These are phyloP conservation scores for Bradypodion pumilum DNA, from an alignment of 2,797 vertebrate species.

Conservation along the genomic window DNA sequence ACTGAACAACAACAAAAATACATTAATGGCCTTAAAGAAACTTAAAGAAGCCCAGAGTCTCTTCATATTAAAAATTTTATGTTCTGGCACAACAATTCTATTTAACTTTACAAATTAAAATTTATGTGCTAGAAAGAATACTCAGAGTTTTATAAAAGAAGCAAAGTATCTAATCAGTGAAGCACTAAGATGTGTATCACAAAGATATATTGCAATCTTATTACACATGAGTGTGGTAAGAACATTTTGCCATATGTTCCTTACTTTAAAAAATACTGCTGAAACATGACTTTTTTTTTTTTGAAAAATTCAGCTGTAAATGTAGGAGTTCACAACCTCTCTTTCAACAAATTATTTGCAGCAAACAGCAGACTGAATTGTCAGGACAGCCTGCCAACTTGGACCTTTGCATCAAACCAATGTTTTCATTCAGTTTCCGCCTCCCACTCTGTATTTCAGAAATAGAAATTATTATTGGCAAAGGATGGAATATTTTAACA, in stretches of 20 bases:
- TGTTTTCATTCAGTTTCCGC: background rate
- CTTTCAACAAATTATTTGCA: conserved; percentile 17
- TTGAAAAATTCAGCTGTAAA: conserved; percentile 1
- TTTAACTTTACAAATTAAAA: conserved; percentile 61
- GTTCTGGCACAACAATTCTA: conserved; percentile 51
- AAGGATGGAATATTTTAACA: background rate
- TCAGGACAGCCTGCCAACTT: conserved; percentile 2
- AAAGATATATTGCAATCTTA: conserved; percentile 49
- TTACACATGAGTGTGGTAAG: conserved; percentile 51
- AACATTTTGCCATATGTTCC: conserved; percentile 50
- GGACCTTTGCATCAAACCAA: background rate
- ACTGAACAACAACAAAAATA: too few species aligned
- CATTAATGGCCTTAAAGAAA: background rate
- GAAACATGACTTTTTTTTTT: background rate
- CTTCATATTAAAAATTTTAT: conserved; percentile 50
- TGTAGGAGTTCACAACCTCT: background rate
- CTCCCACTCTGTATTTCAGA: background rate
- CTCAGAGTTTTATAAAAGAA: conserved; percentile 36
- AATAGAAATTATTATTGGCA: background rate
- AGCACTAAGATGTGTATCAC: conserved; percentile 54
- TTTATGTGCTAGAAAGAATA: conserved; percentile 31
- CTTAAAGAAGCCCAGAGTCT: conserved; percentile 40
- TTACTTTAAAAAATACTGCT: conserved; percentile 47
- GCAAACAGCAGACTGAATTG: conserved; percentile 7
- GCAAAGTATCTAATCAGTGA: conserved; percentile 41